Base-by-base conservation (phyloP, 2,888 invertebrate species). In the Acanthacorydalis orientalis region DNA sequence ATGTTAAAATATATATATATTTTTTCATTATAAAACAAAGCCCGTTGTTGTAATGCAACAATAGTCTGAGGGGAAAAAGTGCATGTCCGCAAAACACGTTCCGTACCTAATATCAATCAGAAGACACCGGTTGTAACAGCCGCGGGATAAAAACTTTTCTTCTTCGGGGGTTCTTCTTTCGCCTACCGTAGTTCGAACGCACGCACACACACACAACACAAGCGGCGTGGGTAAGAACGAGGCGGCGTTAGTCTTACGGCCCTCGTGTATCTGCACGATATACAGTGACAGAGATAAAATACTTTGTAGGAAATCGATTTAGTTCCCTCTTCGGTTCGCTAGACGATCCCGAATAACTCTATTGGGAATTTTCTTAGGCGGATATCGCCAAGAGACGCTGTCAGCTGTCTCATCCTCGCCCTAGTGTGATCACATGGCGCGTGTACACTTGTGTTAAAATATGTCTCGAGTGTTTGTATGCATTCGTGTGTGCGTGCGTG, bases 291-390 rank as follows among this genome's bases (percentile, higher is more conserved):
- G 39, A 16, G 39, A 39, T 39, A 39, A 39, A 39, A 39, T 39
- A 39, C 39, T 39, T 39, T 39, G 39, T 39, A 14, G 16, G 39
- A 16, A 39, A 39, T 39, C 39, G 39, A 39, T 39, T 39, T 39
- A 39, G 39, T 15, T 16, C 39, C 39, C 16, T 39, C 23, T 23
- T 23, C 23, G 23, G 23, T 23, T 23, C 23, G 39, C 39, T 15
- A 14, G 39, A 39, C 14, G 14, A 39, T 39, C 39, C 39, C 15
- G 39, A 43, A 43, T 43, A 43, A 43, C 43, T 43, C 43, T 43
- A 43, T 43, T 43, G 43, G 42, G 42, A 42, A 42, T 42, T 42
- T 42, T 42, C 15, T 42, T 31, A 23, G 39, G 39, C 14, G 16
- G 16, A 39, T 16, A 39, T 16, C 16, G 16, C 14, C 15, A 39